Evolutionary conservation across 2,888 invertebrate species (phyloP).

Genomic region (Camponotus fellah): DNA sequence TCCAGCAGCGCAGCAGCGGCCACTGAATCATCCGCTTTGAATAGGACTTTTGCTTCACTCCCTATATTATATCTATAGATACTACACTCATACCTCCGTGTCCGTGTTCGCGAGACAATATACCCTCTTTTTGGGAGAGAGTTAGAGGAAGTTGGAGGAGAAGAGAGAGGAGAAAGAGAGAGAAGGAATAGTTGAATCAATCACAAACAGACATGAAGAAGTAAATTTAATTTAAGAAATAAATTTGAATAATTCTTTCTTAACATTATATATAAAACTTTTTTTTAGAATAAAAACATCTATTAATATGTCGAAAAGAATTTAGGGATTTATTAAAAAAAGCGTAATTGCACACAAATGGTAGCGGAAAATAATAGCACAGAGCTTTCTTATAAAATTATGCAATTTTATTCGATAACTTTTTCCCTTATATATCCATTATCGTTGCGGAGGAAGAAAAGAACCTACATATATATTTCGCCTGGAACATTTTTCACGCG

Average conservation of each 20-base stretch:
- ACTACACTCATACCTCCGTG: constrained; percentile 76
- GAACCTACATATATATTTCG: too few species aligned
- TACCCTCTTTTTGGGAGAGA: constrained; percentile 59
- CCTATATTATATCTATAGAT: constrained; percentile 81
- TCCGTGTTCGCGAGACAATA: constrained; percentile 71
- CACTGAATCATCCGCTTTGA: constrained; percentile 86
- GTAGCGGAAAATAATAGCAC: not conserved
- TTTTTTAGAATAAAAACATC: not conserved
- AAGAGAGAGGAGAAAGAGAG: constrained; percentile 9
- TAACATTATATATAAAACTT: not conserved
- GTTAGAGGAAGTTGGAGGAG: constrained; percentile 15
- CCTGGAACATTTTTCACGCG: not conserved
- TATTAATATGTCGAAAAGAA: not conserved
- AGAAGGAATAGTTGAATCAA: constrained; percentile 42
- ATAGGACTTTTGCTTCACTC: constrained; percentile 83
- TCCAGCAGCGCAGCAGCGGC: constrained; percentile 82
- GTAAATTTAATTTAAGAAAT: not conserved
- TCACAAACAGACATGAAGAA: not conserved
- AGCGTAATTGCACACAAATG: not conserved
- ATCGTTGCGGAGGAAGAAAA: not conserved
- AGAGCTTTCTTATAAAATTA: not conserved
- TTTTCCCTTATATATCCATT: not conserved
- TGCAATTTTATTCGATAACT: not conserved
- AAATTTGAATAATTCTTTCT: not conserved
- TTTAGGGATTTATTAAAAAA: not conserved